Conservation (phyloP, 2,113 vertebrate genomes). For the Jaculus jaculus region DNA sequence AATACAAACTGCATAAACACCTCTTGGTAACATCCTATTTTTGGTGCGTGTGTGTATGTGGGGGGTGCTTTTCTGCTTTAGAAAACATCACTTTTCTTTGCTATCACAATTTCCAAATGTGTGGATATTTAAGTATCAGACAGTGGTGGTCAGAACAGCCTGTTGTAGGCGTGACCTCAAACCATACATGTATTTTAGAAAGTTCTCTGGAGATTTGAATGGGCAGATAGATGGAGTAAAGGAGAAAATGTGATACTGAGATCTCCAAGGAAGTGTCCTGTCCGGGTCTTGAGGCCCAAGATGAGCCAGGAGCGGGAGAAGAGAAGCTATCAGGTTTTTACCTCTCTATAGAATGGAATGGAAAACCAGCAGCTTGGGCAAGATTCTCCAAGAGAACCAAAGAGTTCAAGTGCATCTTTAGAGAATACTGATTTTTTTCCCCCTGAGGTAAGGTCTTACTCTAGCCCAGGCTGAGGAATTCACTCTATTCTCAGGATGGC, state of each 20-base stretch:
- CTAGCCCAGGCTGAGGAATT: no score
- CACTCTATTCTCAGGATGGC: no score
- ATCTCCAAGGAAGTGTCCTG: no score
- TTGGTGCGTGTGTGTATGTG: no score
- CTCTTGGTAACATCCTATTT: not conserved
- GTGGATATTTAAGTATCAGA: not conserved
- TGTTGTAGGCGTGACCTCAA: accelerated
- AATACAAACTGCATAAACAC: accelerated
- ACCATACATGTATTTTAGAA: not conserved
- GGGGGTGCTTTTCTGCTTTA: not conserved
- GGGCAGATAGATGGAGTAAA: no score
- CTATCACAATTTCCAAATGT: not conserved
- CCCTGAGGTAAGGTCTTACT: no score
- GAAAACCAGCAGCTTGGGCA: not conserved
- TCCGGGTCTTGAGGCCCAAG: no score
- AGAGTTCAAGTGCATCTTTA: not conserved
- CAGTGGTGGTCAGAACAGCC: not conserved
- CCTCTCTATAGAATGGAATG: accelerated
- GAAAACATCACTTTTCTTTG: not conserved
- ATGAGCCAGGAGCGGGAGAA: not conserved
- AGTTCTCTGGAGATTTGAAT: not conserved
- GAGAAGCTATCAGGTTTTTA: accelerated
- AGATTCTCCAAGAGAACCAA: not conserved
- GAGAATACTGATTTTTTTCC: not conserved
- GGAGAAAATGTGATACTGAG: no score